Evolutionary conservation across 2,113 vertebrate genomes (phyloP).

Genomic region (Corvus moneduloides): DNA sequence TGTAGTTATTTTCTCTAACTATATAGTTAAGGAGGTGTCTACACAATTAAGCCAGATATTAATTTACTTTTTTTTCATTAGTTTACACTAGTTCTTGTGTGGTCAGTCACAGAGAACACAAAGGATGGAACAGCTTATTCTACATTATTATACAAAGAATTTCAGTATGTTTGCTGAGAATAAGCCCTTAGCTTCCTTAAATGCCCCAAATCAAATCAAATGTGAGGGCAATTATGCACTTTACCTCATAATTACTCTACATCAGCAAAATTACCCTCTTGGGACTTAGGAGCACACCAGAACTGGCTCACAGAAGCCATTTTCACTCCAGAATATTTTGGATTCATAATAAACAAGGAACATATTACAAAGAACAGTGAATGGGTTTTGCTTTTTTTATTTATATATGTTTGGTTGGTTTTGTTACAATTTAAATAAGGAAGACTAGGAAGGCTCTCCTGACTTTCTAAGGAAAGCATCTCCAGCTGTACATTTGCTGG

Average conservation of each 20-base stretch:
- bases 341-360: background rate
- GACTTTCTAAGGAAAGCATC: background rate
- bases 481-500: background rate
- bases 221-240: background rate
- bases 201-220: constrained; percentile 1
- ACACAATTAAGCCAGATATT: background rate
- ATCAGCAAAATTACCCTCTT: constrained; percentile 26
- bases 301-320: background rate
- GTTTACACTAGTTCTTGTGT: background rate
- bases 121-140: background rate
- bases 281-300: background rate
- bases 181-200: constrained; percentile 2
- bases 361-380: background rate
- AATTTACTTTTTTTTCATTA: background rate
- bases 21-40: background rate
- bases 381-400: background rate
- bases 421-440: background rate
- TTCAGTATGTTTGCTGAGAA: background rate
- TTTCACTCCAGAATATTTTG: background rate
- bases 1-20: background rate
- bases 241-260: background rate
- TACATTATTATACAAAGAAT: background rate
- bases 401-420: background rate
- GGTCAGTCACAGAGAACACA: background rate
- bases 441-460: background rate